phyloP scores from a whole-genome alignment of 2,113 vertebrate species.

The Sebastes schlegelii region DNA sequence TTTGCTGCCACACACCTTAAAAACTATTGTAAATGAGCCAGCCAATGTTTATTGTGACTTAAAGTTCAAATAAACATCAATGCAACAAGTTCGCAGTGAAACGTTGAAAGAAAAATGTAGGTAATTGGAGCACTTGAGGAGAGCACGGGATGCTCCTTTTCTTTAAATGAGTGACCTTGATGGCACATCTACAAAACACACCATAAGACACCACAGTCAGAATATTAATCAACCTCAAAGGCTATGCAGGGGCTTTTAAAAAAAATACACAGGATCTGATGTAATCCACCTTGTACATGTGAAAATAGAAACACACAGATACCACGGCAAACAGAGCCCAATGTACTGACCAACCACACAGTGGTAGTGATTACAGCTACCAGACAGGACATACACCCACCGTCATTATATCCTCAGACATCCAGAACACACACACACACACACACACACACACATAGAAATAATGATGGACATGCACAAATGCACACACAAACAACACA shows the following conservation, averaged over 20 bases:
- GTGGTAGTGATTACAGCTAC: conserved; percentile 39
- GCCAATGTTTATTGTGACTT: not conserved
- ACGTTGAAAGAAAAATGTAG: not conserved
- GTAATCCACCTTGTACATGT: conserved; percentile 34
- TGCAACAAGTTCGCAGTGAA: not conserved
- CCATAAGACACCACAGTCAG: not conserved
- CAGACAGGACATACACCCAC: conserved; percentile 56
- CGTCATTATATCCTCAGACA: conserved; percentile 44
- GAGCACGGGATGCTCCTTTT: no score
- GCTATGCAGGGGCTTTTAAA: no score
- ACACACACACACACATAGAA: not conserved
- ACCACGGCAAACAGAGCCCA: not conserved
- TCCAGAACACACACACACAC: conserved; percentile 25
- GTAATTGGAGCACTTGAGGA: not conserved
- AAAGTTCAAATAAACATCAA: not conserved
- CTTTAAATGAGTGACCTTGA: not conserved
- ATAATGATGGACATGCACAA: conserved; percentile 28
- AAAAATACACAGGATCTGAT: conserved; percentile 41
- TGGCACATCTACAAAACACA: not conserved
- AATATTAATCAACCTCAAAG: not conserved
- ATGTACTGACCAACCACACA: conserved; percentile 38
- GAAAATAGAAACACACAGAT: conserved; percentile 27
- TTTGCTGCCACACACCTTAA: not conserved
- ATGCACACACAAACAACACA: conserved; percentile 37
- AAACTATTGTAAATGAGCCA: not conserved